Percentiles rank a stretch among this genome's conserved stretches.
These are phyloP conservation scores for Chaetodon trifasciatus DNA, from an alignment of 2,797 vertebrate genomes.

Conservation along the genomic window DNA sequence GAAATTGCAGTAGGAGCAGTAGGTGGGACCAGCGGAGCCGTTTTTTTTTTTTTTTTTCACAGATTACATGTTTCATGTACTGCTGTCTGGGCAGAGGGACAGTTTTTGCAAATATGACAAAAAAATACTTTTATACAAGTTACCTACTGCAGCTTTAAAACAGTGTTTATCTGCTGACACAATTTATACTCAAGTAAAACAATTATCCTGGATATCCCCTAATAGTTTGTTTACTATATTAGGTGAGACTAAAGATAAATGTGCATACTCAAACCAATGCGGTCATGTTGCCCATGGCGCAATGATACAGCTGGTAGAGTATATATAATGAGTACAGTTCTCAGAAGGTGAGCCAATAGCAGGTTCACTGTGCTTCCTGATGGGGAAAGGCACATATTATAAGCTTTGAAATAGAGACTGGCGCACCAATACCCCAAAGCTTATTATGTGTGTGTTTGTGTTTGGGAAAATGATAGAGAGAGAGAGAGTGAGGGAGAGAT, in stretches of 20 bases:
- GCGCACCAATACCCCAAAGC: not conserved
- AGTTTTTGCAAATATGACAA: too few species aligned
- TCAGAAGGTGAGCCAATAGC: not conserved
- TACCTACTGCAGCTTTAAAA: too few species aligned
- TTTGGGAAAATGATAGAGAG: not conserved
- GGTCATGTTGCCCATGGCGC: not conserved
- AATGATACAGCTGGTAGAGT: not conserved
- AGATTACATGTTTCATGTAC: too few species aligned
- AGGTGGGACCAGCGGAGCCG: too few species aligned
- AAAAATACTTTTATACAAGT: too few species aligned
- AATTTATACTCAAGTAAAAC: not conserved
- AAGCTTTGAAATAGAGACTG: slow-evolving; percentile 8
- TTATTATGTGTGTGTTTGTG: not conserved
- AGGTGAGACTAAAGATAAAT: not conserved
- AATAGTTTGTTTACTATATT: not conserved
- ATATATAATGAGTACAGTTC: too few species aligned
- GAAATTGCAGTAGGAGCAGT: too few species aligned
- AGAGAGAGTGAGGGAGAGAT: not conserved
- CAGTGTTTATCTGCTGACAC: not conserved
- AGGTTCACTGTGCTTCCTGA: not conserved
- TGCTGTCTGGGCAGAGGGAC: too few species aligned
- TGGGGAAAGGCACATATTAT: not conserved
- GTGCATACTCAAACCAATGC: not conserved
- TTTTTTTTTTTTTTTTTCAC: too few species aligned
- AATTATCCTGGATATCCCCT: not conserved